These are phyloP conservation scores for Dendrocopos noguchii DNA, from an alignment of 2,113 vertebrate genomes.

Conservation along the genomic window DNA sequence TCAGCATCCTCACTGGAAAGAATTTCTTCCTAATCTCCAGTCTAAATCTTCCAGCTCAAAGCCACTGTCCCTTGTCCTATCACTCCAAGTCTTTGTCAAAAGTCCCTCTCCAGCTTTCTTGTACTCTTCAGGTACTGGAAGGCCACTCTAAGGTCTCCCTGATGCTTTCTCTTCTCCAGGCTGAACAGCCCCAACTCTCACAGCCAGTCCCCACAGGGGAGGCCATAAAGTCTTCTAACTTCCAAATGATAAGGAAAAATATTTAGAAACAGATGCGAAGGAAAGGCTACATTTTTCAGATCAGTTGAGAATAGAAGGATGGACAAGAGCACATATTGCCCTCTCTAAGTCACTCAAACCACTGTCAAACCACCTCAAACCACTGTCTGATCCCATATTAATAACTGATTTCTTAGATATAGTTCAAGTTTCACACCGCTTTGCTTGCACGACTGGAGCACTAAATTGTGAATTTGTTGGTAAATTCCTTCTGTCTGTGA, in stretches of 20 bases:
- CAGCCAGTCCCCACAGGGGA: no score
- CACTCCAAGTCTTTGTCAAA: no score
- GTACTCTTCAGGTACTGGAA: no score
- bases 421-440: neutral
- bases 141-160: no score
- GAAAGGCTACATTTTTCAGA: neutral
- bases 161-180: no score
- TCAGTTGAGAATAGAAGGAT: neutral
- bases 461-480: neutral
- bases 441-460: neutral
- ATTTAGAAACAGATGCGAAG: neutral
- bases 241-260: neutral
- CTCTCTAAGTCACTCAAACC: neutral
- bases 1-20: no score
- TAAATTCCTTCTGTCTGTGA: constrained; percentile 1
- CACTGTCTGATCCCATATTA: neutral
- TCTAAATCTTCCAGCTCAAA: no score
- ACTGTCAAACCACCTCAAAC: neutral
- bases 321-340: neutral
- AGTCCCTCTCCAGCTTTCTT: no score
- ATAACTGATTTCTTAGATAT: neutral
- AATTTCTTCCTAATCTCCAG: no score
- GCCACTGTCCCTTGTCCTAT: no score
- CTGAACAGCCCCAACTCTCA: no score
- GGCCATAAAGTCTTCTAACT: neutral